Evolutionary conservation across 2,113 vertebrate genomes (phyloP), one percentile per base, ranked within the genome.

Genomic region (Diadophis punctatus): DNA sequence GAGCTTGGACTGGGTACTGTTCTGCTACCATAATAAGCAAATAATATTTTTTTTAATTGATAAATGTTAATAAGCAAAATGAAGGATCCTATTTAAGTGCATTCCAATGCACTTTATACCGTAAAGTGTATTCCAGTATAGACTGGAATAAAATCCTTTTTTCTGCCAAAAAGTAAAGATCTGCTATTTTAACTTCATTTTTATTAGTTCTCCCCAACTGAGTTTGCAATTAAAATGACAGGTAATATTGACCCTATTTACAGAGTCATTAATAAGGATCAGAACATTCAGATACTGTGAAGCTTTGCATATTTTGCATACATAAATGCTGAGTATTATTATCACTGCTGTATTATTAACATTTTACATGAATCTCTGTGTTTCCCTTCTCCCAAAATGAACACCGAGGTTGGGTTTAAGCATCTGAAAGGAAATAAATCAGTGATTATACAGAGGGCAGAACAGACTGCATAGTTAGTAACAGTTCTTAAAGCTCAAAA

Each of bases 381-480:
- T 34, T 30, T 63, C 4, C 20, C 51, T 87, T 87, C 0, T 51
- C 91, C 48, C 46, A 51, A 90, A 89, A 1, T 55, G 55, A 87
- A 46, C 74, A 39, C 23, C 91, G 86, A 84, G 49, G 91, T 95
- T 90, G 18, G 34, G 30, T 56, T 55, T 20, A 86, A 20, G 51
- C 3, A 23, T 25, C 25, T 43, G 39, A 30, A 86, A 63, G 8
- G 0, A 25, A 49, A n/a, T 74, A 58, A 68, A 30, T 30, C 80
- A 7, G 87, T 93, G 8, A 52, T 63, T 51, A n/a, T 18, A 23
- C 0, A 0, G 46, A 74, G 18, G 4, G 25, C 92, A 91, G 52
- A 95, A 53, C 27, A 93, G 74, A 94, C 94, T 95, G 93, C 91
- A 95, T 94, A 96, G 95, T 93, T 95, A 95, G 92, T 93, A 97